These are phyloP conservation scores for Drosophila bipectinata DNA, from an alignment of 1,140 invertebrate genomes.

Conservation along the genomic window DNA sequence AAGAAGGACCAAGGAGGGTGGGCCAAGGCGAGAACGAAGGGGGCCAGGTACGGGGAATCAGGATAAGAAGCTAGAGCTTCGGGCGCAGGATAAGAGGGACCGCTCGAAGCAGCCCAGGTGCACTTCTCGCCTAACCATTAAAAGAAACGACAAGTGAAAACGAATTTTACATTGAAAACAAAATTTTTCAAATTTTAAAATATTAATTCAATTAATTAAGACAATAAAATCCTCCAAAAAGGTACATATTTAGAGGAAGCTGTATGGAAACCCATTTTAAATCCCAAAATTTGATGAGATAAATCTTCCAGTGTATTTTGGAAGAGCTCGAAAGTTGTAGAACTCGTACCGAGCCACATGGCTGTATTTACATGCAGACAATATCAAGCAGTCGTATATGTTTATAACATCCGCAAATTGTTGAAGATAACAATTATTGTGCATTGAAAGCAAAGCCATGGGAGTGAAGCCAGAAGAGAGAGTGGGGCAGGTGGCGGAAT, in stretches of 20 bases:
- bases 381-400: conserved; percentile 79
- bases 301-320: background rate
- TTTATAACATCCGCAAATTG: conserved; percentile 82
- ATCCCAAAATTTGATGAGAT: background rate
- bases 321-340: conserved; percentile 22
- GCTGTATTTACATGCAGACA: conserved; percentile 80
- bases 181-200: background rate
- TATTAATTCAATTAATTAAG: background rate
- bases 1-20: background rate
- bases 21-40: background rate
- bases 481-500: background rate
- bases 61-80: conserved; percentile 16
- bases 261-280: no score
- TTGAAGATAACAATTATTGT: conserved; percentile 82
- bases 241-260: no score
- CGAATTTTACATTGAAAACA: conserved; percentile 19
- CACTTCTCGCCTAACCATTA: conserved; percentile 65
- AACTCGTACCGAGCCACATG: conserved; percentile 44
- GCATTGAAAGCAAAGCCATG: conserved; percentile 70
- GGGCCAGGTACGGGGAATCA: background rate
- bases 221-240: no score
- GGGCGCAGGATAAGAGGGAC: conserved; percentile 12
- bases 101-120: conserved; percentile 46
- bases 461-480: background rate
- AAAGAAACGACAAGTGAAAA: conserved; percentile 77